Base-by-base conservation (phyloP, 2,888 invertebrate species). In the Ichneumoninae sp. region DNA sequence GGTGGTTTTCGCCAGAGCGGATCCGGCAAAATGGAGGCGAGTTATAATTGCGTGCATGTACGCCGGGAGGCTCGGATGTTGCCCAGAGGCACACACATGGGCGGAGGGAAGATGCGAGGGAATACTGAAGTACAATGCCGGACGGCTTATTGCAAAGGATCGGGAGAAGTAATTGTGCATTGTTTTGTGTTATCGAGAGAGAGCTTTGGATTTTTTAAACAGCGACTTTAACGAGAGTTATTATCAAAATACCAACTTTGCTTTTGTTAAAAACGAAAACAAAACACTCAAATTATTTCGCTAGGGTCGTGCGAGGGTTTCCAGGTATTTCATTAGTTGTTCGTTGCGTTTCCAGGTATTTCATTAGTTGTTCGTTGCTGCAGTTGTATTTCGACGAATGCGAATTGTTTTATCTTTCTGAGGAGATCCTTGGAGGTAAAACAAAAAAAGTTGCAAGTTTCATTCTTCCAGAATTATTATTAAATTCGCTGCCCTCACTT, bases 1-100 rank as follows among this genome's bases (percentile, higher is more conserved):
- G 70, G 81, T 71, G 74, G 81, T 81, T 85, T 85, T 69, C 78
- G 36, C 66, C 65, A 81, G 81, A 81, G 44, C 65, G 60, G 75
- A 78, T 78, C 57, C 52, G 69, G 44, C 81, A 52, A 26, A 33
- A 50, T 63, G 65, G 30, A 19, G 19, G 47, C 66, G 30, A 80
- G 74, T 73, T 50, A 70, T 80, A 26, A 65, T 44, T 47, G 63
- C 74, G 33, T 7, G 26, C 19, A 63, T 44, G 30, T 13, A 33
- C 33, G 63, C 40, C 1, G 13, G 16, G 26, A 7, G 26, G 30
- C 30, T 33, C 30, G n/a, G 30, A 63, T 63, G 30, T 33, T 63
- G 30, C 22, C 6, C 16, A 1, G 33, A 10, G 30, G 63, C 63
- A 16, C 30, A 2, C 13, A 47, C 30, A 4, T 26, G 10, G 13